Conservation (phyloP, 2,797 vertebrate genomes). For the Coilia nasus region DNA sequence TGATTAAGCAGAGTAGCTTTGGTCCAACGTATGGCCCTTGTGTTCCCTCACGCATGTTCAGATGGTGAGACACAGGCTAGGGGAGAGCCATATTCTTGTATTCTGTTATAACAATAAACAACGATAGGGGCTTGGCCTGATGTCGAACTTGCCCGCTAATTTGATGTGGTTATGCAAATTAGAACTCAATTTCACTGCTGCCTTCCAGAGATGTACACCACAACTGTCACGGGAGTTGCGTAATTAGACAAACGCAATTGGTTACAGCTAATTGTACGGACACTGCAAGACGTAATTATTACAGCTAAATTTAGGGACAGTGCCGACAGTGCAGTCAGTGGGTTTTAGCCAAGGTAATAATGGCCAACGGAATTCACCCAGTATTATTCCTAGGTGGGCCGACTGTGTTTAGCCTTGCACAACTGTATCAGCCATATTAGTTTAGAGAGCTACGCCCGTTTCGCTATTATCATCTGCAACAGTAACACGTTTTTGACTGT, state of each 20-base stretch:
- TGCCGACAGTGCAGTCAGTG: not conserved
- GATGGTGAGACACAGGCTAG: too few relatives aligned
- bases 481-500: not conserved
- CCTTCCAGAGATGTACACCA: not conserved
- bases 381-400: not conserved
- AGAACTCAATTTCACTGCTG: not conserved
- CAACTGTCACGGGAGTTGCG: not conserved
- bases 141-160: not conserved
- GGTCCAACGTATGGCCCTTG: too few relatives aligned
- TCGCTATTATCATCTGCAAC: not conserved
- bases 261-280: not conserved
- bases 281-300: not conserved
- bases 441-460: not conserved
- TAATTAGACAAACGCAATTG: not conserved
- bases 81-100: not conserved
- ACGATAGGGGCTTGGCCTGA: not conserved
- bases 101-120: not conserved
- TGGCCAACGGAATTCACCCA: not conserved
- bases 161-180: not conserved
- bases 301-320: not conserved
- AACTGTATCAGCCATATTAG: not conserved
- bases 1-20: not conserved
- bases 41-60: not conserved
- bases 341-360: not conserved
- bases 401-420: not conserved